phyloP scores from a whole-genome alignment of 2,797 vertebrate genomes.

The Hirundo rustica region DNA sequence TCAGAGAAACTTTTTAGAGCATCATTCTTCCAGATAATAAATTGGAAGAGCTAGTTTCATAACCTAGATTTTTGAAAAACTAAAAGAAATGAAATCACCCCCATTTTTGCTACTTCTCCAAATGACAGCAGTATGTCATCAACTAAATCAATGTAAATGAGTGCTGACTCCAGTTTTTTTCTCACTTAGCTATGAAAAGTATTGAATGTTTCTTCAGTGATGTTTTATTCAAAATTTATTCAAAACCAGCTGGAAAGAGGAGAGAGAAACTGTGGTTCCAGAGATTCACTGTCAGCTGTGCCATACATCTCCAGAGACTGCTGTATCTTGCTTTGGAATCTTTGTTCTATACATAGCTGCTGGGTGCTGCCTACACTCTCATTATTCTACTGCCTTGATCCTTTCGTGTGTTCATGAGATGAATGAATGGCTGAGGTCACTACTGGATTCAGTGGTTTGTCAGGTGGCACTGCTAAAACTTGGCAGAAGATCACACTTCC shows the following conservation, averaged over 20 bases:
- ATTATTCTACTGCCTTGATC: background rate
- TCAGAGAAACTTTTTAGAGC: background rate
- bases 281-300: background rate
- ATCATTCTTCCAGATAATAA: background rate
- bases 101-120: background rate
- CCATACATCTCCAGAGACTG: background rate
- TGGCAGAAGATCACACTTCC: background rate
- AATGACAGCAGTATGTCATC: background rate
- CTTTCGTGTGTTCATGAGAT: background rate
- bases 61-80: background rate
- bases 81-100: background rate
- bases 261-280: background rate
- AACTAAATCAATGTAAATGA: conserved; percentile 29
- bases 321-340: background rate
- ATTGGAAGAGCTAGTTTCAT: background rate
- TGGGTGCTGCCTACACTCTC: background rate
- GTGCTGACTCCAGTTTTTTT: conserved; percentile 11
- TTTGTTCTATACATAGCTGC: background rate
- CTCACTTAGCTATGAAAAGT: conserved; percentile 10
- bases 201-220: background rate
- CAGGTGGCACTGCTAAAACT: background rate
- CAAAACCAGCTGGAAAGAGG: conserved; percentile 14
- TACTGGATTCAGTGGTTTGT: background rate
- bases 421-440: background rate
- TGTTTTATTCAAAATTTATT: conserved; percentile 23